Evolutionary conservation across 2,797 vertebrate genomes (phyloP).

Genomic region (Propithecus perrieri): DNA sequence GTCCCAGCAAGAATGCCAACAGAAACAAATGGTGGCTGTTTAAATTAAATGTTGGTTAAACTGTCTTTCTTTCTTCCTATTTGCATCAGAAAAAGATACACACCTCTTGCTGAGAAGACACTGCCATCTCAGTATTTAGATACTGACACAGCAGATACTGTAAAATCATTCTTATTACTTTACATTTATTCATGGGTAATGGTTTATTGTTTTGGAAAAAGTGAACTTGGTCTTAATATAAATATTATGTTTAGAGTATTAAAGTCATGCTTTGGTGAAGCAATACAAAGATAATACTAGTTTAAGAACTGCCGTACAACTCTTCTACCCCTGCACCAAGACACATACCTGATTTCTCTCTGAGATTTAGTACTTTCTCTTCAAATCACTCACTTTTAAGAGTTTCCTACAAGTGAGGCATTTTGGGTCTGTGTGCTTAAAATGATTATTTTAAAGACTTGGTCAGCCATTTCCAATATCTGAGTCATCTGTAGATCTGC

Average conservation of each 20-base stretch:
- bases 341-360: background rate
- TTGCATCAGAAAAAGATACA: constrained; percentile 26
- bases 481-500: constrained; percentile 26
- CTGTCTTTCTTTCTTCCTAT: background rate
- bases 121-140: background rate
- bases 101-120: constrained; percentile 19
- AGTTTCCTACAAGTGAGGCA: background rate
- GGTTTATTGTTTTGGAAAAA: background rate
- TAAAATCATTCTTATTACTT: background rate
- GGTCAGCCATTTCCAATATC: background rate
- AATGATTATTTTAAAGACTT: background rate
- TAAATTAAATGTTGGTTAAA: background rate
- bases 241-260: background rate
- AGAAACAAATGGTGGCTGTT: background rate
- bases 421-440: background rate
- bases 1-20: constrained; percentile 18
- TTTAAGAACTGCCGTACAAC: background rate
- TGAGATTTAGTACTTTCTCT: background rate
- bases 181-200: background rate
- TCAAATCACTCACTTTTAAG: background rate
- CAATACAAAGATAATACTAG: background rate
- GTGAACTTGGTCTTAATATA: background rate
- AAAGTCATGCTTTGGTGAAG: background rate
- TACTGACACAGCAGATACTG: background rate
- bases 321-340: background rate